phyloP scores from a whole-genome alignment of 2,797 vertebrate species.

The Antennarius maculatus region DNA sequence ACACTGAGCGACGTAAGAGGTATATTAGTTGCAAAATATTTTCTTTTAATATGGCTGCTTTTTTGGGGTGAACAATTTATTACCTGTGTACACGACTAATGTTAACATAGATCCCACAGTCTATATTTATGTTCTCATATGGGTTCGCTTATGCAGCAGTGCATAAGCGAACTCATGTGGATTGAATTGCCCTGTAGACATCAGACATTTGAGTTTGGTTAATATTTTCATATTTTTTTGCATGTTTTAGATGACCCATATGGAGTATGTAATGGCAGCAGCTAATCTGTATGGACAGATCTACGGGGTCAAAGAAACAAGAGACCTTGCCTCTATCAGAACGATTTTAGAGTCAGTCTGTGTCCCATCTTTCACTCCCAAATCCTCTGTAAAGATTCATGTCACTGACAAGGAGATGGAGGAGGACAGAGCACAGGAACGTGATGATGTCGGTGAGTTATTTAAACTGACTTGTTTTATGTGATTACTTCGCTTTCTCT shows the following conservation, averaged over 20 bases:
- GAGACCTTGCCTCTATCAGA: slow-evolving; percentile 44
- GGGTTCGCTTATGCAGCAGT: no score
- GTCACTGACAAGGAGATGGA: slow-evolving; percentile 75
- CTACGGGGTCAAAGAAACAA: slow-evolving; percentile 73
- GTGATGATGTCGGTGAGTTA: slow-evolving; percentile 74
- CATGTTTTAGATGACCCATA: slow-evolving; percentile 74
- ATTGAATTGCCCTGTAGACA: no score
- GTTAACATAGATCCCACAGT: no score
- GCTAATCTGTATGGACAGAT: slow-evolving; percentile 84
- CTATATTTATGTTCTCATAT: no score
- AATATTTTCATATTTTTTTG: no score
- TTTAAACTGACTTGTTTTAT: neutral
- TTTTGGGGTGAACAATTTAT: neutral
- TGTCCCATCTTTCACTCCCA: slow-evolving; percentile 68
- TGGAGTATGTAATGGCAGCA: slow-evolving; percentile 85
- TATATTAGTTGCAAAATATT: neutral
- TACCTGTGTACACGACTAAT: neutral
- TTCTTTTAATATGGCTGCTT: neutral
- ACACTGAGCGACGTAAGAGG: neutral
- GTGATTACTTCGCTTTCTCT: neutral
- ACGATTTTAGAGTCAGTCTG: slow-evolving; percentile 56
- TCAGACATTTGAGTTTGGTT: no score
- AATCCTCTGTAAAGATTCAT: slow-evolving; percentile 71
- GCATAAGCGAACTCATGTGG: no score
- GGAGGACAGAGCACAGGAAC: slow-evolving; percentile 39